Percentiles rank a stretch among this genome's conserved stretches.
Evolutionary conservation across 2,113 vertebrate species (phyloP).

Genomic region (Ellobius talpinus): DNA sequence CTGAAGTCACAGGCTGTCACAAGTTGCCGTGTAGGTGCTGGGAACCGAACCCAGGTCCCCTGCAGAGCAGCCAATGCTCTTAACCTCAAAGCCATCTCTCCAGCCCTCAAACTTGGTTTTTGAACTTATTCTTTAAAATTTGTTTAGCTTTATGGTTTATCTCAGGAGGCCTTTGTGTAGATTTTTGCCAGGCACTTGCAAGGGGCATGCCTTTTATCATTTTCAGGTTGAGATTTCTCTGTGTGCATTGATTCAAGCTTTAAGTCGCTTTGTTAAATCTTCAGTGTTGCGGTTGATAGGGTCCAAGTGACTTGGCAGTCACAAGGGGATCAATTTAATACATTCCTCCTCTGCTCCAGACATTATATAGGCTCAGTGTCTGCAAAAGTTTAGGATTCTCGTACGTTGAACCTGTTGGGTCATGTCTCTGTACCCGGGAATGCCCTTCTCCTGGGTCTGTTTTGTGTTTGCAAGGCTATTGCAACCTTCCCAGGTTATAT

Average conservation of each 20-base stretch:
- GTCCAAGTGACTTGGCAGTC: background rate
- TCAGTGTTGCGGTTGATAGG: background rate
- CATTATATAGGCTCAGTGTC: background rate
- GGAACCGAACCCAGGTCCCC: background rate
- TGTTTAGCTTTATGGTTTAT: background rate
- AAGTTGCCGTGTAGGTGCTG: background rate
- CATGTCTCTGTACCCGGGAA: background rate
- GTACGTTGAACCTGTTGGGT: background rate
- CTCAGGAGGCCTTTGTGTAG: background rate
- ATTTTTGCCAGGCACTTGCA: background rate
- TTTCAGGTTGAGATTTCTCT: background rate
- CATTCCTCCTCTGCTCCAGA: background rate
- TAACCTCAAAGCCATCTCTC: background rate
- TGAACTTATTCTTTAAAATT: background rate
- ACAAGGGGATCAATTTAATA: background rate
- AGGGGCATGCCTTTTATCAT: background rate
- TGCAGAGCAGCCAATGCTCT: background rate
- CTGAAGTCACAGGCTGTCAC: background rate
- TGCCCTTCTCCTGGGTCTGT: background rate
- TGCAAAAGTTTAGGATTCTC: background rate
- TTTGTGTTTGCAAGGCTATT: constrained; percentile 20
- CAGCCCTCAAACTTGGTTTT: background rate
- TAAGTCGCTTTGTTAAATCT: background rate
- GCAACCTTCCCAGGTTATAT: background rate
- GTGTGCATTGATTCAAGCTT: background rate